Evolutionary conservation across 2,113 vertebrate species (phyloP).

Genomic region (Callocephalon fimbriatum): DNA sequence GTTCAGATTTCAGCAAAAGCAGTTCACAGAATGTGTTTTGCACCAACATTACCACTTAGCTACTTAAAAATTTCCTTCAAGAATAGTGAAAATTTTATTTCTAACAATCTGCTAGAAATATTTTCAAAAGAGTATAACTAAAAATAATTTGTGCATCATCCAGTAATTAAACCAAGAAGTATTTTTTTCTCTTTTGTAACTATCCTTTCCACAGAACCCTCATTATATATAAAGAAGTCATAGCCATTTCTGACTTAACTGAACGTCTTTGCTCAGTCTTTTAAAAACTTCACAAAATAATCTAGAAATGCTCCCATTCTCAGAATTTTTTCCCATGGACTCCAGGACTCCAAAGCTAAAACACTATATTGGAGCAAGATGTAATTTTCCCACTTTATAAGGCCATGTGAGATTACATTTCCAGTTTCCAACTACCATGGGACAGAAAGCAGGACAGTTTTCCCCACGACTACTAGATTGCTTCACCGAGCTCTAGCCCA

Average conservation of each 20-base stretch:
- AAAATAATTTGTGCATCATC: neutral
- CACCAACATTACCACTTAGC: conserved; percentile 5
- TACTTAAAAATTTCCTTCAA: conserved; percentile 61
- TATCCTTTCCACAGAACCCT: neutral
- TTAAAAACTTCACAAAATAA: neutral
- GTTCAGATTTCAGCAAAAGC: conserved; percentile 78
- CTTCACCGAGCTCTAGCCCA: accelerated
- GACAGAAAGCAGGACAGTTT: neutral
- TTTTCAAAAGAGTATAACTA: neutral
- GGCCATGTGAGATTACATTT: neutral
- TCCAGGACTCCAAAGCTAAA: neutral
- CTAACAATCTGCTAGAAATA: neutral
- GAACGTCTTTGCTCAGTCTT: neutral
- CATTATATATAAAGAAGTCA: neutral
- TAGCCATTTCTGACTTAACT: neutral
- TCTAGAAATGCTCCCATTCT: neutral
- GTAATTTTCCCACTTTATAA: neutral
- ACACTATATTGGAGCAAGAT: neutral
- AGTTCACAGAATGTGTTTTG: conserved; percentile 47
- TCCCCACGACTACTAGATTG: accelerated
- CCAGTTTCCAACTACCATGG: neutral
- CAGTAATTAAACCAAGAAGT: neutral
- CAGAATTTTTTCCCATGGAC: neutral
- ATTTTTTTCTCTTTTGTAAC: neutral
- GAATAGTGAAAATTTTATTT: conserved; percentile 19